phyloP scores from a whole-genome alignment of 1,140 invertebrate genomes.

The Trachymyrmex septentrionalis region DNA sequence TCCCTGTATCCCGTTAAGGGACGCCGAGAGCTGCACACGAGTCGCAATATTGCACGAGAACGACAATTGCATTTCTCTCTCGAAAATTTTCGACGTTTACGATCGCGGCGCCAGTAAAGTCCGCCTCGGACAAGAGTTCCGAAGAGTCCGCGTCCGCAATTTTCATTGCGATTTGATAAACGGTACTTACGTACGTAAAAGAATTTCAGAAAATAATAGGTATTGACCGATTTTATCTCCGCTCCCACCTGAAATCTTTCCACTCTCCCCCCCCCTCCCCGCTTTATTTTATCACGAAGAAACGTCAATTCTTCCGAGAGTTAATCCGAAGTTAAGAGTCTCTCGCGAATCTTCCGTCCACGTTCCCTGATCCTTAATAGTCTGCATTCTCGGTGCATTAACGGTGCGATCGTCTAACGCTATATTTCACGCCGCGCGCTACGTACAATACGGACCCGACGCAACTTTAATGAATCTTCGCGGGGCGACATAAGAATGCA shows the following conservation, averaged over 20 bases:
- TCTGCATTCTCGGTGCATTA: slow-evolving; percentile 11
- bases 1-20: slow-evolving; percentile 41
- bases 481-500: slow-evolving; percentile 33
- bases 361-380: not conserved
- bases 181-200: not conserved
- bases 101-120: not conserved
- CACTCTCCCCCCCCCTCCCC: too few species aligned
- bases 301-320: not conserved
- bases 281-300: not conserved
- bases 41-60: slow-evolving; percentile 47
- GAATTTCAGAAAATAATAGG: not conserved
- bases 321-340: not conserved
- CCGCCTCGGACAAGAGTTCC: not conserved
- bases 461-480: slow-evolving; percentile 49
- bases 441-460: slow-evolving; percentile 32
- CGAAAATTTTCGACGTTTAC: slow-evolving; percentile 36
- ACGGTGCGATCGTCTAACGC: slow-evolving; percentile 18
- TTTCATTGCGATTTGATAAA: slow-evolving; percentile 6
- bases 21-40: slow-evolving; percentile 14
- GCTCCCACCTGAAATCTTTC: too few species aligned
- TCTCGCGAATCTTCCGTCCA: slow-evolving; percentile 1
- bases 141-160: not conserved
- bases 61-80: slow-evolving; percentile 24
- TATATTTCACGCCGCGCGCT: slow-evolving; percentile 29
- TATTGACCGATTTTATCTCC: not conserved